phyloP scores from a whole-genome alignment of 23 tunicate genomes.

The Styela plicata region DNA sequence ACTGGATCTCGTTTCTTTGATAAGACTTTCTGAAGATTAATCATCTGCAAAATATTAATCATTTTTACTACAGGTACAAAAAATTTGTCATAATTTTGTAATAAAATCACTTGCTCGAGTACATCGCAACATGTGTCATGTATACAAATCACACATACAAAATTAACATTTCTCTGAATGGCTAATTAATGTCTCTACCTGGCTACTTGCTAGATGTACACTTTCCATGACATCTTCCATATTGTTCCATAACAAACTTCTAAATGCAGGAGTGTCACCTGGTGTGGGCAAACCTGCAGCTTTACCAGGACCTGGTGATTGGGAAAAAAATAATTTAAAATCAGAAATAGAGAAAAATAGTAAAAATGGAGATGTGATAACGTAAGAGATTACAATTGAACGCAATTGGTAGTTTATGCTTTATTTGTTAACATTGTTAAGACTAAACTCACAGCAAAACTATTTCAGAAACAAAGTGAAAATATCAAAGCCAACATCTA shows the following conservation, averaged over 20 bases:
- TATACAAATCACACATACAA: not conserved
- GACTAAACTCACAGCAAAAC: no score
- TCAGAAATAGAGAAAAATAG: no score
- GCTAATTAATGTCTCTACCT: conserved; percentile 37
- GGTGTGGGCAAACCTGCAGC: conserved; percentile 69
- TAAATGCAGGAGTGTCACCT: conserved; percentile 66
- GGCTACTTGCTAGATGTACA: conserved; percentile 23
- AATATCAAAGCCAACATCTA: no score
- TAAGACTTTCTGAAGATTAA: conserved; percentile 85
- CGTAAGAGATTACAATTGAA: no score
- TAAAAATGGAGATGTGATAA: no score
- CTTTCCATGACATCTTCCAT: conserved; percentile 65
- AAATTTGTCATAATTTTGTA: no score
- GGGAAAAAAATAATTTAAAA: no score
- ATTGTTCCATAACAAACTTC: conserved; percentile 69
- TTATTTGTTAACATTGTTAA: no score
- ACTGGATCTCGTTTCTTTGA: conserved; percentile 94
- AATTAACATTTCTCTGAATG: not conserved
- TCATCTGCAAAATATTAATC: conserved; percentile 44
- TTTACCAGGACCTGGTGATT: conserved; percentile 65
- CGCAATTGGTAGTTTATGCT: no score
- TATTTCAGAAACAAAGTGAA: no score
- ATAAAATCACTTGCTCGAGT: no score
- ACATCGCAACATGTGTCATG: not conserved
- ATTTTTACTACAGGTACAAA: no score